Percentiles rank a stretch among this genome's conserved stretches.
Evolutionary conservation across 1,140 invertebrate genomes (phyloP).

Genomic region (Bombus turneri): DNA sequence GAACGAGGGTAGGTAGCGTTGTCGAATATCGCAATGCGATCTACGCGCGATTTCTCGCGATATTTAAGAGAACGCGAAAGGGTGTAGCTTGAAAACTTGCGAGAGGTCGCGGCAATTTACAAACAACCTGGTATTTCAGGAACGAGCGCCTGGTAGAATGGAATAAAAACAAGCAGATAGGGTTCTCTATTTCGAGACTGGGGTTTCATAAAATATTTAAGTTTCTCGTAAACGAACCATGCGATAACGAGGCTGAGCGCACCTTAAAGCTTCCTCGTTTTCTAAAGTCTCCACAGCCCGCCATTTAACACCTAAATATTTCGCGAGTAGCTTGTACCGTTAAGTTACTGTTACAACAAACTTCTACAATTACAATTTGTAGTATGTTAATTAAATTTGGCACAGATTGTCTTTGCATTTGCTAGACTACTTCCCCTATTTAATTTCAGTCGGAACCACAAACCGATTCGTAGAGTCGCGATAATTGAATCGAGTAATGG

Average conservation of each 20-base stretch:
- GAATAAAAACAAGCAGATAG: slow-evolving; percentile 21
- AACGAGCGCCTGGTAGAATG: too few relatives aligned
- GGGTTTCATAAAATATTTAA: slow-evolving; percentile 12
- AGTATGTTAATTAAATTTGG: background rate
- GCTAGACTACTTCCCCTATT: background rate
- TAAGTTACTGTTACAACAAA: background rate
- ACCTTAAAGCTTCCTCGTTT: background rate
- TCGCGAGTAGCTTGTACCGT: background rate
- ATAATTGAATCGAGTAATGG: too few relatives aligned
- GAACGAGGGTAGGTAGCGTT: too few relatives aligned
- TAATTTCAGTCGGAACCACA: background rate
- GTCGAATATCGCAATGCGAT: too few relatives aligned
- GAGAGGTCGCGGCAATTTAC: slow-evolving; percentile 11
- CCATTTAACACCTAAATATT: background rate
- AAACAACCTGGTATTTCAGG: slow-evolving; percentile 12
- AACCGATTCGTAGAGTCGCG: background rate
- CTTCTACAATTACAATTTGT: background rate
- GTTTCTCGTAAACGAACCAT: slow-evolving; percentile 5
- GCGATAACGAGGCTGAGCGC: background rate
- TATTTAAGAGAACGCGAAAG: too few relatives aligned
- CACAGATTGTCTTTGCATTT: background rate
- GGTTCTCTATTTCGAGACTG: slow-evolving; percentile 10
- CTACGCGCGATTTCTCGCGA: too few relatives aligned
- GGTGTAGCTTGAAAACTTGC: background rate
- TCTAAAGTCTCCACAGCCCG: background rate